phyloP scores from a whole-genome alignment of 2,888 invertebrate genomes.

The Erpobdella octoculata region DNA sequence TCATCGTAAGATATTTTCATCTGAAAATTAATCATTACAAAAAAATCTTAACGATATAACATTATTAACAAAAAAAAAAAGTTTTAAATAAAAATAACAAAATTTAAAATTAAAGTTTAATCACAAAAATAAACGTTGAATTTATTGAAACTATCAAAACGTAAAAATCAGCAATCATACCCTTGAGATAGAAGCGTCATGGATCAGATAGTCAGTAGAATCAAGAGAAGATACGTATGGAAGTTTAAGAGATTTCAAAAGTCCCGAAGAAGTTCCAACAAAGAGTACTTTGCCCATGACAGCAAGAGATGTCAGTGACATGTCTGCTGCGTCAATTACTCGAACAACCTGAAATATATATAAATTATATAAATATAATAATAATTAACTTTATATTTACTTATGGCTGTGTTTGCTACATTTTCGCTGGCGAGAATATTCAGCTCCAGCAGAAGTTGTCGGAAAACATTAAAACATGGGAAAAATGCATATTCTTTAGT shows the following conservation, averaged over 20 bases:
- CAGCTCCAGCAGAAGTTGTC: no score
- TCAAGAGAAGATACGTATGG: conserved; percentile 65
- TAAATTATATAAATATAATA: no score
- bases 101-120: no score
- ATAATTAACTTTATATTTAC: no score
- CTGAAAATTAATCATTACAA: conserved; percentile 36
- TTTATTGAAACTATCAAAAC: neutral
- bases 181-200: conserved; percentile 55
- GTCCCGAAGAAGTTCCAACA: conserved; percentile 69
- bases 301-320: conserved; percentile 61
- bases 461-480: no score
- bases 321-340: conserved; percentile 50
- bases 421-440: no score
- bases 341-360: conserved; percentile 45
- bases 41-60: neutral
- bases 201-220: conserved; percentile 54
- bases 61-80: neutral
- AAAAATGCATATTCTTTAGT: no score
- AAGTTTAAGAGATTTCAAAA: conserved; percentile 68
- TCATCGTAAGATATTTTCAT: conserved; percentile 72
- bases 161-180: conserved; percentile 43
- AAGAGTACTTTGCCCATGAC: conserved; percentile 75
- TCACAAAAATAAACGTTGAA: no score
- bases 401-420: no score
- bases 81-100: neutral